Base-by-base conservation (phyloP, 2,113 vertebrate species). In the Murina feae region DNA sequence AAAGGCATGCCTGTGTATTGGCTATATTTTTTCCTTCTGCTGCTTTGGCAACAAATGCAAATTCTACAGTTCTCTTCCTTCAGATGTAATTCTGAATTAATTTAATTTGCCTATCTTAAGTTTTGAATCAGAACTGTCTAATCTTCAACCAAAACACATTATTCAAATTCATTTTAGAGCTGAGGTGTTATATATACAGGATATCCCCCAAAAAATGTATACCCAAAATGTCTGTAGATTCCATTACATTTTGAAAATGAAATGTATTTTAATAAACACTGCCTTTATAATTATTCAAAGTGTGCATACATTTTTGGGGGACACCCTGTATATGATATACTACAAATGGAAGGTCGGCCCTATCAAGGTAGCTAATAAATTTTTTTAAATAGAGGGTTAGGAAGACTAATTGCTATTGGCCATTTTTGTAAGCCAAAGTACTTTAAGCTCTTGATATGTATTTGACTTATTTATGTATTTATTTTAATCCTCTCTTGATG, bases 391-490 rank as follows among this genome's bases (percentile, higher is more conserved):
- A 9, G 37, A n/a, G 35, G 13, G 11, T 17, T 83, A 68, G 32
- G 39, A 81, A 85, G 30, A 90, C 72, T 66, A 51, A 1, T 87
- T 6, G 12, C 69, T 37, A 47, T 72, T 79, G 37, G n/a, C 63
- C 30, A 49, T 91, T 91, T 81, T 85, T 71, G 23, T 94, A 66
- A 96, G 55, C 14, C 76, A 44, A 72, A 79, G 49, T 91, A 23
- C 55, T 91, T 84, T 79, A 68, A 91, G 55, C 20, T 55, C 78
- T 84, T 74, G 12, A 69, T 78, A 71, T 1, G 32, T 35, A 83
- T 76, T 6, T 44, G 25, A 63, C 63, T 60, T 68, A 63, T 78
- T 25, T 65, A 65, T 65, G 13, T 65, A 32, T 60, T 18, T 65
- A 65, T 65, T 65, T 65, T 32, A 65, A 65, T 65, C 60, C 30